Evolutionary conservation across 1,140 invertebrate species (phyloP), one percentile per base, ranked within the genome.

Genomic region (Zaprionus nigranus): DNA sequence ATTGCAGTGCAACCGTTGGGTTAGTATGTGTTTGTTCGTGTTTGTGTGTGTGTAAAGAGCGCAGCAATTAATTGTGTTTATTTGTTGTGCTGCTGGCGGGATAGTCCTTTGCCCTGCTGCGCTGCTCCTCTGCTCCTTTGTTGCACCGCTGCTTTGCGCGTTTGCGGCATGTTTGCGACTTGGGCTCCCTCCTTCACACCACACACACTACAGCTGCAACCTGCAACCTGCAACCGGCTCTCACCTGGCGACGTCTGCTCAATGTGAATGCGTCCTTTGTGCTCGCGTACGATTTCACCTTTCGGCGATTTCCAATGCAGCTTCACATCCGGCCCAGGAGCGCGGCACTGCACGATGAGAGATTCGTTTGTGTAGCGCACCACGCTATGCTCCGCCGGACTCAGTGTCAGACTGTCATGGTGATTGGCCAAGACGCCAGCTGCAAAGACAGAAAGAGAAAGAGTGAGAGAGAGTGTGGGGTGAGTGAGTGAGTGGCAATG

Each of bases 321-420:
- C 75, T 88, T 80, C 51, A 82, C 79, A 54, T 81, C 81, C 28
- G 81, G 58, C 59, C 79, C 71, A 51, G 79, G 81, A 38, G 79
- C 87, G 53, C 86, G 92, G 67, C 93, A 93, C 62, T 87, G 80
- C 24, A 93, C 91, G 56, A 93, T 93, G 62, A 93, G 91, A 11
- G 93, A 93, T 46, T 93, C 91, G 64, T 93, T 93, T 62, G 92
- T 90, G 38, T 88, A 93, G 13, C 88, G 91, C 12, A 93, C 93
- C n/a, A 93, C 82, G 58, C 91, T 92, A 13, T 78, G 75, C 57
- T 91, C 82, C 57, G 70, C 81, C 22, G 91, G 92, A 59, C 79
- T 91, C 17, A 93, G 79, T 15, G 81, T 78, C 24, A 92, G 77
- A 34, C 83, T 70, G 57, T 82, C 90, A 74, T 82, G 79, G 58